These are phyloP conservation scores for Lutraria rhynchaena DNA, from an alignment of 1,140 invertebrate species.

Conservation along the genomic window DNA sequence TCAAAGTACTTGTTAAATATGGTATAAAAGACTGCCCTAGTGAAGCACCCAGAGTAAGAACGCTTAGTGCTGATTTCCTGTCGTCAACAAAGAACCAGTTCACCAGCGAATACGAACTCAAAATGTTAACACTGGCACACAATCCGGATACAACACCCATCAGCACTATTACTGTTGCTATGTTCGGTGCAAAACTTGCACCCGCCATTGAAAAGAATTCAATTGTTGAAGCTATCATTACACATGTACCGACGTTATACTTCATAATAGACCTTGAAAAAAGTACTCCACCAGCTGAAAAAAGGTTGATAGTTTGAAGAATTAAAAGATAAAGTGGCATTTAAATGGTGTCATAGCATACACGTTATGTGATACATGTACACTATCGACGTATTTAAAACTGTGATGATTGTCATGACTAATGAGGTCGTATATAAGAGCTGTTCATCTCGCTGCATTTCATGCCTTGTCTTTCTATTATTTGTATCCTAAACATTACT, in stretches of 20 bases:
- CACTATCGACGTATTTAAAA: too few species aligned
- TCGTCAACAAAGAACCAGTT: constrained; percentile 26
- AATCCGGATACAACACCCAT: constrained; percentile 6
- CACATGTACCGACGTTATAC: constrained; percentile 22
- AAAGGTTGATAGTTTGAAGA: neutral
- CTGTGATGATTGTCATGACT: too few species aligned
- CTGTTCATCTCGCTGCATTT: too few species aligned
- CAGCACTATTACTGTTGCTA: constrained; percentile 23
- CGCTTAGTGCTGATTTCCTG: constrained; percentile 7
- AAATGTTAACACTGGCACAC: neutral
- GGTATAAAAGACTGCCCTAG: constrained; percentile 8
- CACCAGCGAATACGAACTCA: neutral
- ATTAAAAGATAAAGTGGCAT: neutral
- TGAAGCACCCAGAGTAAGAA: constrained; percentile 9
- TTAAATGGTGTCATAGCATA: too few species aligned
- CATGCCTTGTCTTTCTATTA: too few species aligned
- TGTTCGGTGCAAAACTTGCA: neutral
- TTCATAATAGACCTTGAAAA: neutral
- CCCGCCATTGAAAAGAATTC: neutral
- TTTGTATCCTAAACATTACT: too few species aligned
- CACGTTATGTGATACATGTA: too few species aligned
- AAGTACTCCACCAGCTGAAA: constrained; percentile 34
- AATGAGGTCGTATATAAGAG: too few species aligned
- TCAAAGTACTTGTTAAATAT: neutral
- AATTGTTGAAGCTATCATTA: constrained; percentile 5